Evolutionary conservation across 1,140 invertebrate species (phyloP).

Genomic region (Mamestra configurata): DNA sequence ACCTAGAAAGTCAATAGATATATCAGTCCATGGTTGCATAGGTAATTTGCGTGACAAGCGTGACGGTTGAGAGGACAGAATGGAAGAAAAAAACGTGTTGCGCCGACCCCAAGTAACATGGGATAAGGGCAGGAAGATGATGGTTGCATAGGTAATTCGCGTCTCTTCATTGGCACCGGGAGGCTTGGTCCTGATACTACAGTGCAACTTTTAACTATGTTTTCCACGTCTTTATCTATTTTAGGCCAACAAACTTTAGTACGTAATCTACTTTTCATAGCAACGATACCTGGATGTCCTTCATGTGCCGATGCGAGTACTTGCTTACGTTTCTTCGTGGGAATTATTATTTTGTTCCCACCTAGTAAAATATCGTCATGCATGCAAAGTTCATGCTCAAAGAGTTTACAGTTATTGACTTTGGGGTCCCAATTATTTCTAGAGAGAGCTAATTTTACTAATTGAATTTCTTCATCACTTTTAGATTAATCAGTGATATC

Average conservation of each 20-base stretch:
- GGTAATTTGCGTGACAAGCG: too few relatives aligned
- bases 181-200: constrained; percentile 55
- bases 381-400: constrained; percentile 26
- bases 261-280: constrained; percentile 86
- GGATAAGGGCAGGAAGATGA: too few relatives aligned
- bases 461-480: neutral
- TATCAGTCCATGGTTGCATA: constrained; percentile 68
- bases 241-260: constrained; percentile 88
- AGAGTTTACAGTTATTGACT: neutral
- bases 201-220: constrained; percentile 78
- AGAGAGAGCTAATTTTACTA: neutral
- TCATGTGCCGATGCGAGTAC: neutral
- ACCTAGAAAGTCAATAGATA: constrained; percentile 71
- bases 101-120: too few relatives aligned
- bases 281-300: neutral
- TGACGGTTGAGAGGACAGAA: too few relatives aligned
- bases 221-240: constrained; percentile 85
- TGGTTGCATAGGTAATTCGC: too few relatives aligned
- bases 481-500: neutral
- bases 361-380: constrained; percentile 50
- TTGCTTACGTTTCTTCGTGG: constrained; percentile 54
- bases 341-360: constrained; percentile 68
- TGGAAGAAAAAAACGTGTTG: too few relatives aligned
- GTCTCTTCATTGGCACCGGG: constrained; percentile 60
- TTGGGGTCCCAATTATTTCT: neutral